These are phyloP conservation scores for Solenopsis invicta DNA, from an alignment of 1,140 invertebrate genomes.

Conservation along the genomic window DNA sequence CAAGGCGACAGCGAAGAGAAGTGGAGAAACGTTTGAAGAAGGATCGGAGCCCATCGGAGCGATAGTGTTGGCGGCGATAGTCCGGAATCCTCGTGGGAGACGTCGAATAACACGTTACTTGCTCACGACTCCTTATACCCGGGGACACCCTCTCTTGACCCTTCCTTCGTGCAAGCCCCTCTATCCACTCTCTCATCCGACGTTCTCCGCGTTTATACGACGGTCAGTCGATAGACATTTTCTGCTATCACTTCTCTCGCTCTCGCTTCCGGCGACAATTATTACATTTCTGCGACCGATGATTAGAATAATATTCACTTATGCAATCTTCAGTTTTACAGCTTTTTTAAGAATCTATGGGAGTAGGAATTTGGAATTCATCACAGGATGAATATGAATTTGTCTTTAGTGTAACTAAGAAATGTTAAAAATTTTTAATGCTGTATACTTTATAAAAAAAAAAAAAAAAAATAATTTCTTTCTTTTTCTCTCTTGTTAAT, in stretches of 20 bases:
- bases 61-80: constrained; percentile 66
- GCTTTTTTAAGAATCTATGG: too few relatives aligned
- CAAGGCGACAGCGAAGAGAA: constrained; percentile 29
- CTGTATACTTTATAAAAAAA: not conserved
- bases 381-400: not conserved
- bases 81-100: constrained; percentile 72
- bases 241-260: constrained; percentile 20
- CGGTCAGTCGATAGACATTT: constrained; percentile 50
- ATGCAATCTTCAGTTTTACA: not conserved
- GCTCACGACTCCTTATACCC: constrained; percentile 76
- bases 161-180: constrained; percentile 7
- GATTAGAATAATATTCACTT: constrained; percentile 43
- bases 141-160: constrained; percentile 69
- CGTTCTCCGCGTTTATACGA: constrained; percentile 62
- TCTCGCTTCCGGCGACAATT: constrained; percentile 66
- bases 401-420: not conserved
- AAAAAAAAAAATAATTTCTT: not conserved
- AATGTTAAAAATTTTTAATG: not conserved
- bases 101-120: constrained; percentile 76
- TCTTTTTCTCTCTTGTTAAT: not conserved
- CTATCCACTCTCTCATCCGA: constrained; percentile 18
- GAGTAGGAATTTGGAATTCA: not conserved
- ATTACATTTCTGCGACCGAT: constrained; percentile 43
- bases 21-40: constrained; percentile 74
- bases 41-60: constrained; percentile 73